Evolutionary conservation across 23 tunicate genomes (phyloP).

Genomic region (Ciona savignyi): DNA sequence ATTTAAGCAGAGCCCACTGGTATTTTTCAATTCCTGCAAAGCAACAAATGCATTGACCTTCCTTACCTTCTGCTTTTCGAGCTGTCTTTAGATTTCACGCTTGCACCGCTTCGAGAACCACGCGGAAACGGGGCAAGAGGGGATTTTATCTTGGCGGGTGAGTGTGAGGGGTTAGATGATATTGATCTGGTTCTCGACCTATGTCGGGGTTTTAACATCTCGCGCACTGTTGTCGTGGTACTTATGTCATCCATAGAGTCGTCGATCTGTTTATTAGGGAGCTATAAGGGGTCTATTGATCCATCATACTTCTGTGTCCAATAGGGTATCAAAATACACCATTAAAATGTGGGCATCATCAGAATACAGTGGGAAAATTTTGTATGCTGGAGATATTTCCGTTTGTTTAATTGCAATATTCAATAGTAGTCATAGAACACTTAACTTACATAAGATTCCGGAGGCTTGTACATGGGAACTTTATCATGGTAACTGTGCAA

Average conservation of each 20-base stretch:
- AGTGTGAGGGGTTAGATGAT: neutral
- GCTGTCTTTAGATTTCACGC: conserved; percentile 40
- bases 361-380: too few species aligned
- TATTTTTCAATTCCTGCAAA: too few species aligned
- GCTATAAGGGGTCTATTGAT: too few species aligned
- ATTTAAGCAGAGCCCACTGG: too few species aligned
- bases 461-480: conserved; percentile 27
- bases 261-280: too few species aligned
- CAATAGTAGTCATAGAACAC: too few species aligned
- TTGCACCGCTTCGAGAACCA: conserved; percentile 20
- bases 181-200: conserved; percentile 18
- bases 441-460: conserved; percentile 20
- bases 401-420: too few species aligned
- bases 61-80: conserved; percentile 25
- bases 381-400: too few species aligned
- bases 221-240: conserved; percentile 68
- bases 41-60: neutral
- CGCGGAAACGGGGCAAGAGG: conserved; percentile 4
- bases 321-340: too few species aligned
- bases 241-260: conserved; percentile 54
- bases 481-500: conserved; percentile 11
- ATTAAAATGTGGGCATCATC: too few species aligned
- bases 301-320: too few species aligned
- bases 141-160: conserved; percentile 2
- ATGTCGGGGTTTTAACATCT: conserved; percentile 35